Evolutionary conservation across 2,888 invertebrate species (phyloP), one percentile per base, ranked within the genome.

Genomic region (Pristionchus fissidentatus): DNA sequence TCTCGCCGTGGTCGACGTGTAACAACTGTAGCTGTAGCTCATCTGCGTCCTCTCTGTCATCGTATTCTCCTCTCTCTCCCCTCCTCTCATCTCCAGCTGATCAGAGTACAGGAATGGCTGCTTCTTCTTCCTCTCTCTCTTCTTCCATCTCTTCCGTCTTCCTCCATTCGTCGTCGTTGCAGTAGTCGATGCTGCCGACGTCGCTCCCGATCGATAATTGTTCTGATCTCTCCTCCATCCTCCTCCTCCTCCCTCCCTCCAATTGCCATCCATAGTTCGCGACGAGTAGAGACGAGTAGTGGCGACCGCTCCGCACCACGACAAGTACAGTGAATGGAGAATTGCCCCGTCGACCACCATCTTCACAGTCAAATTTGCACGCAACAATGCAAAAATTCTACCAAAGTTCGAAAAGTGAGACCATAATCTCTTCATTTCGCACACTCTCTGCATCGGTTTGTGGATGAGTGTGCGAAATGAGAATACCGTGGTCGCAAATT

Each of bases 51-150:
- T 62, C 32, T 26, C 26, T 13, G 62, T 62, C 35, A 35, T 32
- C 19, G n/a, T 62, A 19, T 35, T 62, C 32, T 26, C 26, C 62
- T 62, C 62, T 26, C 35, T 32, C 35, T 62, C 62, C 29, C 29
- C 57, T 13, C 7, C 29, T 57, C 57, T 57, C 57, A 29, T 22
- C n/a, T n/a, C n/a, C n/a, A n/a, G n/a, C n/a, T n/a, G n/a, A n/a
- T n/a, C n/a, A n/a, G n/a, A n/a, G n/a, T n/a, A n/a, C n/a, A n/a
- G n/a, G n/a, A n/a, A n/a, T 3, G 4, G 29, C 5, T 62, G 19
- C 62, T 35, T 62, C 62, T 62, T 62, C 57, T 57, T 57, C 15
- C 57, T 29, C 29, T 29, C 29, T 35, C 62, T 62, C 62, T 62
- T 62, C 62, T 35, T 35, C 35, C 62, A 4, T 19, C 35, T 62